phyloP scores from a whole-genome alignment of 2,888 invertebrate species.

The Agrochola lychnidis region DNA sequence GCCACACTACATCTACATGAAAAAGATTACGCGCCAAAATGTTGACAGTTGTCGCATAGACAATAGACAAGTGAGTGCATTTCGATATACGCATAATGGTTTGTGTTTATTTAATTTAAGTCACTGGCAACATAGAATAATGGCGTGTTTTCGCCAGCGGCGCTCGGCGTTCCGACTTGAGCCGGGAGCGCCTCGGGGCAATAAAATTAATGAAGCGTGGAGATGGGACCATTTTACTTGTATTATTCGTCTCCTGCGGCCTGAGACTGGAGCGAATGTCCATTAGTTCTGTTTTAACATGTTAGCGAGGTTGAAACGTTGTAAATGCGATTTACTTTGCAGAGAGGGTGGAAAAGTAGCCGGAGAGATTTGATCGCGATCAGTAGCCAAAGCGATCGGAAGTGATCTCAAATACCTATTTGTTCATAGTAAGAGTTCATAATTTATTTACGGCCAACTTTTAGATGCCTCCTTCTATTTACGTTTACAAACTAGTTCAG shows the following conservation, averaged over 20 bases:
- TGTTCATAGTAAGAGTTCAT: constrained; percentile 58
- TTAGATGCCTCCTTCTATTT: constrained; percentile 21
- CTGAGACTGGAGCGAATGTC: constrained; percentile 90
- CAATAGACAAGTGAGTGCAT: constrained; percentile 84
- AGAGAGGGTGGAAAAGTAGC: constrained; percentile 89
- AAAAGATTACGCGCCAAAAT: constrained; percentile 88
- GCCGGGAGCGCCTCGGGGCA: constrained; percentile 88
- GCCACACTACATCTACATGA: constrained; percentile 71
- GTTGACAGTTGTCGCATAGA: constrained; percentile 88
- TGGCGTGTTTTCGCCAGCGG: constrained; percentile 87
- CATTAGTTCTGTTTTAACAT: constrained; percentile 91
- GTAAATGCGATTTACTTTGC: constrained; percentile 90
- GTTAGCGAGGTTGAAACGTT: constrained; percentile 91
- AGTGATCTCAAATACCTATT: constrained; percentile 76
- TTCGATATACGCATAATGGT: constrained; percentile 85
- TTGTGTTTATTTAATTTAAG: constrained; percentile 90
- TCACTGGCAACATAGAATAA: constrained; percentile 88
- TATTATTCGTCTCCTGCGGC: constrained; percentile 91
- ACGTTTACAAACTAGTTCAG: constrained; percentile 11
- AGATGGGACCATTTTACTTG: constrained; percentile 91
- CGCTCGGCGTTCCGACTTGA: constrained; percentile 80
- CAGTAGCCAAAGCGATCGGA: constrained; percentile 83
- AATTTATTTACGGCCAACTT: constrained; percentile 56
- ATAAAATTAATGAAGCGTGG: constrained; percentile 91
- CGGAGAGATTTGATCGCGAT: constrained; percentile 84